These are phyloP conservation scores for Lasiommata megera DNA, from an alignment of 2,888 invertebrate species.

Conservation along the genomic window DNA sequence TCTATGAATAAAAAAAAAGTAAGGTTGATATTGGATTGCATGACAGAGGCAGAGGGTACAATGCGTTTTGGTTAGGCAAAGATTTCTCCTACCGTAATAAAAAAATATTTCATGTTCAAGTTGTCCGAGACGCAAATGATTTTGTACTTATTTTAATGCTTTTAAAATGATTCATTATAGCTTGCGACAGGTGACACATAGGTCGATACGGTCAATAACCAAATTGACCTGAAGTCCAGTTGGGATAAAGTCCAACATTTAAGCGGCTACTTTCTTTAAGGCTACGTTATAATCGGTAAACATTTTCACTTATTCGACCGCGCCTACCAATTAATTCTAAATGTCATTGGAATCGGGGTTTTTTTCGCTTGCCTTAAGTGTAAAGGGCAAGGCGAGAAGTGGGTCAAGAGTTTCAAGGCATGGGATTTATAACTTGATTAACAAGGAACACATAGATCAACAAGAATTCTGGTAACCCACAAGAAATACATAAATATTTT, in stretches of 20 bases:
- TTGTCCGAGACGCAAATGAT: too few species aligned
- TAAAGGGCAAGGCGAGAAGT: slow-evolving; percentile 27
- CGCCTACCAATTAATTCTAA: slow-evolving; percentile 71
- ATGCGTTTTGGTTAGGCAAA: too few species aligned
- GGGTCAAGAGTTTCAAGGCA: slow-evolving; percentile 2
- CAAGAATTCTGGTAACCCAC: too few species aligned
- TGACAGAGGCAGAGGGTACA: too few species aligned
- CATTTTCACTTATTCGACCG: slow-evolving; percentile 58
- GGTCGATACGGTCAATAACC: neutral
- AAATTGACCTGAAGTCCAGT: slow-evolving; percentile 32
- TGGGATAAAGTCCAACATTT: slow-evolving; percentile 35
- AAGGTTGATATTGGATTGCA: too few species aligned
- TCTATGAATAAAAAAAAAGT: too few species aligned
- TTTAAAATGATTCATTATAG: neutral
- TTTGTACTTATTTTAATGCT: neutral
- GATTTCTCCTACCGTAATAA: too few species aligned
- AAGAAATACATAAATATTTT: too few species aligned
- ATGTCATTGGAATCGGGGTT: slow-evolving; percentile 64
- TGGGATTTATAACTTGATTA: neutral
- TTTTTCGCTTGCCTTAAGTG: slow-evolving; percentile 39
- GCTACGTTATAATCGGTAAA: slow-evolving; percentile 49
- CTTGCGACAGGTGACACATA: slow-evolving; percentile 1
- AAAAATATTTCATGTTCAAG: too few species aligned
- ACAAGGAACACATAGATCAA: too few species aligned
- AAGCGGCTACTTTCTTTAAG: slow-evolving; percentile 52